These are phyloP conservation scores for Caenorhabditis latens DNA, from an alignment of 1,140 invertebrate species.

Conservation along the genomic window DNA sequence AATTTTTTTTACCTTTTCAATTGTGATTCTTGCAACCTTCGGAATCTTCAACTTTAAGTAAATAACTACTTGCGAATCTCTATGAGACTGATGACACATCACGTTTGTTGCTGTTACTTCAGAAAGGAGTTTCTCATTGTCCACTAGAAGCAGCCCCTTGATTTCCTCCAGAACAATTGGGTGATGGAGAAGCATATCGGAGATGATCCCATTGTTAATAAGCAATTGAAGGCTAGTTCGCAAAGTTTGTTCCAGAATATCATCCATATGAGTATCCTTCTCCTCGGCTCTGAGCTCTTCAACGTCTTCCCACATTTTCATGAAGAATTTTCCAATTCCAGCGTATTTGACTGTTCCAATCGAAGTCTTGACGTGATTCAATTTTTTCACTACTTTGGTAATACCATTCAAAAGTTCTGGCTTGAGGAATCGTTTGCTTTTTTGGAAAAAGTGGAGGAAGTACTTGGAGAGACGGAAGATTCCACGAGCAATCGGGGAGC, in stretches of 20 bases:
- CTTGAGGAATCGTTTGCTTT: background rate
- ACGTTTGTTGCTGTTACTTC: background rate
- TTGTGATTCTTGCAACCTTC: background rate
- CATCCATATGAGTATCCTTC: background rate
- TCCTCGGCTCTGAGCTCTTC: background rate
- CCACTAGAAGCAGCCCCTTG: background rate
- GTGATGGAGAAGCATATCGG: constrained; percentile 27
- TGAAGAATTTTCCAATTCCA: constrained; percentile 18
- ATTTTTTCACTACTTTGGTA: background rate
- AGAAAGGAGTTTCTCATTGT: background rate
- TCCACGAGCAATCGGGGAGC: background rate
- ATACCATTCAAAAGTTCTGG: constrained; percentile 10
- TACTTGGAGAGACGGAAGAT: constrained; percentile 9
- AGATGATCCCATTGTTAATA: background rate
- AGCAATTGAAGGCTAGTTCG: background rate
- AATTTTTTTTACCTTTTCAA: constrained; percentile 3
- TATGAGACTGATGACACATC: background rate
- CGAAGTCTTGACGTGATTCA: background rate
- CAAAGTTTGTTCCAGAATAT: constrained; percentile 1
- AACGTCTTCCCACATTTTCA: constrained; percentile 4
- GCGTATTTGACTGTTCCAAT: background rate
- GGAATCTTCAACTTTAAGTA: constrained; percentile 22
- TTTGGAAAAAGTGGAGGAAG: background rate
- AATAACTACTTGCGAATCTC: constrained; percentile 4
- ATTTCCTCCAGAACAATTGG: background rate